Base-by-base conservation (phyloP, 2,888 invertebrate species). In the Volucella zonaria region DNA sequence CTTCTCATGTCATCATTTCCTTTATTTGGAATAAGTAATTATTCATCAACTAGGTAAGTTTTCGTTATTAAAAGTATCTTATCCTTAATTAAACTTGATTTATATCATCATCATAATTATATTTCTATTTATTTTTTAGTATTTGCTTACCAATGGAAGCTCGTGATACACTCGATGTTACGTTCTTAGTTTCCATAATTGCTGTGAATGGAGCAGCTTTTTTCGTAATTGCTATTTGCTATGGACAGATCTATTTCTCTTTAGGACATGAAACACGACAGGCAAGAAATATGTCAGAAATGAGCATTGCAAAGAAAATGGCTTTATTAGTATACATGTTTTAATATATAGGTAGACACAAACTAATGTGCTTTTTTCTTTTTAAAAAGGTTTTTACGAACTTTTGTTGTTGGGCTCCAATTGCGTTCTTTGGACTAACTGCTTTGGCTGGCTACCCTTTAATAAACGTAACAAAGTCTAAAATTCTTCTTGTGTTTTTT, bases 61-160 rank as follows among this genome's bases (percentile, higher is more conserved):
- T 52, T 56, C 47, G 9, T 1, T 15, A 15, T 15, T 3, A 12
- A 23, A 6, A 47, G 3, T 3, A 38, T 61, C n/a, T 15, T 23
- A 62, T 49, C 3, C 8, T 31, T 18, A 12, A 56, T 18, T 56
- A 40, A 6, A 18, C 11, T 11, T 31, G 10, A 14, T 11, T 10
- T 9, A 31, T 31, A 31, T 31, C 6, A 31, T 31, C 31, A 6
- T 31, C 31, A 31, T 31, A 6, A 31, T 11, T 51, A 2, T 11
- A 2, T 3, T 14, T 9, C 9, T 31, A 40, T 51, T 51, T n/a
- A 12, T 23, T 75, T 64, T 54, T 56, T 90, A 95, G 96, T 88
- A 97, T 98, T 77, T 98, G 98, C 89, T 93, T 98, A 87, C 98
- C 98, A 0, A 96, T 98, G 93, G 96, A 96, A 89, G 95, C 95